A percentile compares a stretch with the other conserved stretches of the same genome.
Evolutionary conservation across 92 coral and sea anemone species (phyloP).

Genomic region (Palythoa grandiflora): DNA sequence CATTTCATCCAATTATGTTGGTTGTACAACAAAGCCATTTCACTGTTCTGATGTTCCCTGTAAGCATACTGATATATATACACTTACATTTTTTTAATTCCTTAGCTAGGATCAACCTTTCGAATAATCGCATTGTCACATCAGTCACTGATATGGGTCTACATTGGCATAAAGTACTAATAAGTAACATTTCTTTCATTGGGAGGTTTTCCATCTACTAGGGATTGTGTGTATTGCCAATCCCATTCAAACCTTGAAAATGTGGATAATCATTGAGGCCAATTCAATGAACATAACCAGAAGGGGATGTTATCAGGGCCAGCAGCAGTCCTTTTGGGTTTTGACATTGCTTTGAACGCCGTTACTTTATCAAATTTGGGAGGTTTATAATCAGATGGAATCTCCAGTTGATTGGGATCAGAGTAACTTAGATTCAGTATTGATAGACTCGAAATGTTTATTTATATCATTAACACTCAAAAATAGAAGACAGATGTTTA

Average conservation of each 20-base stretch:
- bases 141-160: conserved; percentile 50
- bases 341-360: neutral
- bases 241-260: conserved; percentile 15
- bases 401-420: too few relatives aligned
- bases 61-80: conserved; percentile 32
- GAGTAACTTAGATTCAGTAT: too few relatives aligned
- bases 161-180: conserved; percentile 16
- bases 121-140: neutral
- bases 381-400: too few relatives aligned
- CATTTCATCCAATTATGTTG: conserved; percentile 36
- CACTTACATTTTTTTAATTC: too few relatives aligned
- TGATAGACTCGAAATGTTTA: too few relatives aligned
- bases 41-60: neutral
- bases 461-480: too few relatives aligned
- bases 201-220: conserved; percentile 24
- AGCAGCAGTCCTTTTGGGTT: conserved; percentile 18
- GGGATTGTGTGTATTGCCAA: neutral
- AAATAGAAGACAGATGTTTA: conserved; percentile 2
- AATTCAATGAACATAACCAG: conserved; percentile 42
- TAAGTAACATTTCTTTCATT: conserved; percentile 17
- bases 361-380: too few relatives aligned
- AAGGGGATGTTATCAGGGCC: neutral
- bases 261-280: conserved; percentile 33
- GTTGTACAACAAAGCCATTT: conserved; percentile 39
- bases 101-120: neutral